These are phyloP conservation scores for Agriopis leucophaearia DNA, from an alignment of 2,888 invertebrate species.

Conservation along the genomic window DNA sequence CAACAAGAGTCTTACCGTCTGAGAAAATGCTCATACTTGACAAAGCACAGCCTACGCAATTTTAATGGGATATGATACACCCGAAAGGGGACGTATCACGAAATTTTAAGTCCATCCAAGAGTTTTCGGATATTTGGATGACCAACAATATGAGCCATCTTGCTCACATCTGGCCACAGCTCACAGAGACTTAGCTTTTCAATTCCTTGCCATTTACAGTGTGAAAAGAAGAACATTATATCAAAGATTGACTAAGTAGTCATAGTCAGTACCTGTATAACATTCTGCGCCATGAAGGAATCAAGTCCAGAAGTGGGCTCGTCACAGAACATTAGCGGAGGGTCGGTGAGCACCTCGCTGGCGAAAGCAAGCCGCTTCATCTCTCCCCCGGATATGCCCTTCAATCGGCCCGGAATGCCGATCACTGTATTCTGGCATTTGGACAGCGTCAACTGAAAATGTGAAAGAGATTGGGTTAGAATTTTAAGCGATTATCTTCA, in stretches of 20 bases:
- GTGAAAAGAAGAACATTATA: no score
- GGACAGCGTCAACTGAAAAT: constrained; percentile 90
- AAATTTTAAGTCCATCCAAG: no score
- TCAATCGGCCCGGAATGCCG: constrained; percentile 94
- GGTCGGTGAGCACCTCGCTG: constrained; percentile 98
- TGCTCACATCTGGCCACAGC: no score
- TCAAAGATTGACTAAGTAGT: no score
- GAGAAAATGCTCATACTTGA: not conserved
- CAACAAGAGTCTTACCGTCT: no score
- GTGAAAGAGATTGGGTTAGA: not conserved
- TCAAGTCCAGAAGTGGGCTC: constrained; percentile 99
- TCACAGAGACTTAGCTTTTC: no score
- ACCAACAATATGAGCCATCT: no score
- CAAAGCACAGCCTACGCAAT: no score
- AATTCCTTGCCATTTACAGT: no score
- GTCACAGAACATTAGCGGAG: constrained; percentile 97
- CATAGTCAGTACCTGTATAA: constrained; percentile 93
- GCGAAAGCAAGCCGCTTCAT: constrained; percentile 98
- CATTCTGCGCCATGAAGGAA: constrained; percentile 98
- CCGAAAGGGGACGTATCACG: no score
- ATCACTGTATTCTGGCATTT: constrained; percentile 97
- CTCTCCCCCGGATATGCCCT: constrained; percentile 98
- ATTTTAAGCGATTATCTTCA: not conserved
- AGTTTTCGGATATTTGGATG: no score
- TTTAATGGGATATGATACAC: no score